Conservation (phyloP, 92 coral and sea anemone genomes). For the Virgularia gustaviana region DNA sequence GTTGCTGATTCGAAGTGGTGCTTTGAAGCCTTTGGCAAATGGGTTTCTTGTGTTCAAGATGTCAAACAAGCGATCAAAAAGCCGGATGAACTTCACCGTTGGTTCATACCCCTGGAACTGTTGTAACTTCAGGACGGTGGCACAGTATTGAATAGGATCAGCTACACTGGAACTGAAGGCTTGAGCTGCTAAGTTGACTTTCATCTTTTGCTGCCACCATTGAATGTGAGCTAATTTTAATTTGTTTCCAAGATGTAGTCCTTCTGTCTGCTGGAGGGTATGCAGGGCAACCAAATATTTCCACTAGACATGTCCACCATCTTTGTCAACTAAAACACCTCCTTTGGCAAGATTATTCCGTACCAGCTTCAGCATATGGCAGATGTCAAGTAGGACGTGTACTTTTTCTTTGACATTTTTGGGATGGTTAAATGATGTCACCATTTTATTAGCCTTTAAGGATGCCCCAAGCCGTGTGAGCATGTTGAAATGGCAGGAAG, state of each 20-base stretch:
- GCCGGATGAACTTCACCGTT: neutral
- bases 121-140: neutral
- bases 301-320: slow-evolving; percentile 11
- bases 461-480: slow-evolving; percentile 16
- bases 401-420: neutral
- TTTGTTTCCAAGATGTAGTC: slow-evolving; percentile 31
- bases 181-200: neutral
- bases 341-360: neutral
- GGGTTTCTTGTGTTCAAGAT: slow-evolving; percentile 16
- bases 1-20: neutral
- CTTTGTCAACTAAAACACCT: neutral
- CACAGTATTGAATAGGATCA: neutral
- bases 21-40: neutral
- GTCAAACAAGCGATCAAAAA: slow-evolving; percentile 3
- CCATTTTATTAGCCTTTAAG: neutral
- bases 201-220: slow-evolving; percentile 28
- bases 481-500: neutral
- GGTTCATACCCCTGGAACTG: neutral
- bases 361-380: neutral
- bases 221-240: slow-evolving; percentile 18
- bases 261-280: slow-evolving; percentile 2
- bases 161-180: neutral
- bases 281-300: neutral
- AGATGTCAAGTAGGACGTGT: neutral
- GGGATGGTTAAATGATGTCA: slow-evolving; percentile 16